Evolutionary conservation across 2,888 invertebrate species (phyloP).

Genomic region (Agriopis aurantiaria): DNA sequence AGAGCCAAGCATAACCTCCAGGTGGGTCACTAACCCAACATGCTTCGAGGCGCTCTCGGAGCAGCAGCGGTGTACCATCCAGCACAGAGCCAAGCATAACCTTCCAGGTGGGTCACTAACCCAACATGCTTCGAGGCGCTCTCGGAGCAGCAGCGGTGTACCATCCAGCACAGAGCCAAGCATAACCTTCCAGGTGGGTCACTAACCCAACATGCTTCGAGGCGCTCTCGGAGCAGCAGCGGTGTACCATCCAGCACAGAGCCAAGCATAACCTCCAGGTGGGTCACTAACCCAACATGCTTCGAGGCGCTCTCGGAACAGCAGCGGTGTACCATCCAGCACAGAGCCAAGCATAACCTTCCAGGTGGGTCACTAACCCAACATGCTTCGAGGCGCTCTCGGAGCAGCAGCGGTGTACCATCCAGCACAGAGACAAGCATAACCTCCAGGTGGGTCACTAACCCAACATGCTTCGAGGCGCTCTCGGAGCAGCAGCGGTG

Average conservation of each 20-base stretch:
- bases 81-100: slow-evolving; percentile 95
- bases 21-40: slow-evolving; percentile 77
- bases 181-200: slow-evolving; percentile 93
- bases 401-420: slow-evolving; percentile 95
- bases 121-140: slow-evolving; percentile 97
- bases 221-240: slow-evolving; percentile 95
- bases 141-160: slow-evolving; percentile 95
- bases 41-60: slow-evolving; percentile 97
- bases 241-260: slow-evolving; percentile 94
- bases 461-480: slow-evolving; percentile 97
- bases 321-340: slow-evolving; percentile 95
- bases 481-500: slow-evolving; percentile 95
- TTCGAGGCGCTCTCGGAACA: slow-evolving; percentile 96
- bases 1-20: slow-evolving; percentile 96
- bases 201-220: slow-evolving; percentile 95
- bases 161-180: slow-evolving; percentile 95
- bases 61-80: slow-evolving; percentile 95
- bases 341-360: slow-evolving; percentile 95
- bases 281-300: slow-evolving; percentile 85
- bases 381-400: slow-evolving; percentile 97
- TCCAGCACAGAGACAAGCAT: slow-evolving; percentile 95
- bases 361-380: slow-evolving; percentile 87
- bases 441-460: slow-evolving; percentile 91
- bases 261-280: slow-evolving; percentile 96
- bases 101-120: slow-evolving; percentile 89